These are phyloP conservation scores for Dendroctonus ponderosae DNA, from an alignment of 1,140 invertebrate genomes.

Conservation along the genomic window DNA sequence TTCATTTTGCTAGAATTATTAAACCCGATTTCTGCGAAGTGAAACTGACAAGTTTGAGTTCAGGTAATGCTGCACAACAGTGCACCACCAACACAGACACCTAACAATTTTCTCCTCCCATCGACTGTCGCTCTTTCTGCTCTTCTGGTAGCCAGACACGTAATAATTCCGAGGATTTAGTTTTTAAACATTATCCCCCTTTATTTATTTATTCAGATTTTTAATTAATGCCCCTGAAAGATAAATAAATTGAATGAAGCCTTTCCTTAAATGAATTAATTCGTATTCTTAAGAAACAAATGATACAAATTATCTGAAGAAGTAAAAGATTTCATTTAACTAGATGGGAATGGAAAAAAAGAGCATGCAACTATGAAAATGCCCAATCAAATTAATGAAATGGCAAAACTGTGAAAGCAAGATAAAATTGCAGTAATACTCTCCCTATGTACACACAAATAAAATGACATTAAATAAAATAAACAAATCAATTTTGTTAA, in stretches of 20 bases:
- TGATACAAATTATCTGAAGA: neutral
- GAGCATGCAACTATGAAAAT: too few species aligned
- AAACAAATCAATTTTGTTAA: conserved; percentile 30
- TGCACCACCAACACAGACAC: too few species aligned
- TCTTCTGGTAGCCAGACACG: conserved; percentile 16
- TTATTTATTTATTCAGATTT: conserved; percentile 6
- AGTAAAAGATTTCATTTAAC: neutral
- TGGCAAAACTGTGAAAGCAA: too few species aligned
- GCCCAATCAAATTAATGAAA: too few species aligned
- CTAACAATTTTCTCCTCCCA: too few species aligned
- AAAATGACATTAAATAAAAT: conserved; percentile 30
- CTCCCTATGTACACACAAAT: conserved; percentile 1
- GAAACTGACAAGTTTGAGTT: too few species aligned
- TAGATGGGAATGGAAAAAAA: too few species aligned
- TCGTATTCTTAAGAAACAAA: neutral
- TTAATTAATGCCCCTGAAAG: neutral
- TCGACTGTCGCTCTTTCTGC: neutral
- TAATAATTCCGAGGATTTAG: conserved; percentile 35
- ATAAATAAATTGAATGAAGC: neutral
- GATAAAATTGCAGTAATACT: neutral
- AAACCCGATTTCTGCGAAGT: too few species aligned
- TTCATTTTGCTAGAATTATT: too few species aligned
- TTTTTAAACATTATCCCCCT: conserved; percentile 23
- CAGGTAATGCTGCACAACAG: too few species aligned
- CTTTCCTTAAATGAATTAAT: neutral